Evolutionary conservation across 2,797 vertebrate species (phyloP), one percentile per base, ranked within the genome.

Genomic region (Ctenochaetus hawaiiensis): DNA sequence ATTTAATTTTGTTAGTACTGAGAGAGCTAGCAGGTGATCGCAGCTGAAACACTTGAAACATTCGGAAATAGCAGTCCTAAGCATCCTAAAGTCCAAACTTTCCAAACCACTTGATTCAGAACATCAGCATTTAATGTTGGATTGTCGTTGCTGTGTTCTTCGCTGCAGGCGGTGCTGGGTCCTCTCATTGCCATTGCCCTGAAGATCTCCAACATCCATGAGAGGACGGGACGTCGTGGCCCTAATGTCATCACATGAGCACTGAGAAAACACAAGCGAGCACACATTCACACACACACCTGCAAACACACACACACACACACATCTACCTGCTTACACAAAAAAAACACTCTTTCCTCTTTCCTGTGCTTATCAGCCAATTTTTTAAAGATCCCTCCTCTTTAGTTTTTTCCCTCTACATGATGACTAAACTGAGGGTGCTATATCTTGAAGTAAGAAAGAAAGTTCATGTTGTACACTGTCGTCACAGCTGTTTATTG

Each of bases 201-300:
- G 90, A 99, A 99, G 94, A 96, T 99, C 92, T 99, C 98, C 72
- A 96, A 97, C 94, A 96, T 99, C 88, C 98, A 99, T 0, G 98
- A 99, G 94, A 95, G 97, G 89, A 99, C 97, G 0, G 97, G 97
- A 80, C 96, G 97, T 59, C 96, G 95, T 43, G 98, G 98, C 62
- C 98, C 98, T 12, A 99, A 96, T 0, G 94, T 99, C 86, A 99
- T 99, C 95, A 99, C 97, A 94, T 99, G 96, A 99, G 91, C 68
- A 75, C 96, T 92, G 96, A 95, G 89, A 96, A 94, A 96, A 75
- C 58, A 53, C 78, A 51, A 2, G 18, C 57, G 39, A 47, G 37
- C 54, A 22, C 62, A 34, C 20, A 69, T 49, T 67, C 61, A 30
- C 62, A 39, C 37, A 72, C 59, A 75, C 57, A 49, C 30, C 2